Evolutionary conservation across 2,888 invertebrate species (phyloP).

Genomic region (Heliconius sara): DNA sequence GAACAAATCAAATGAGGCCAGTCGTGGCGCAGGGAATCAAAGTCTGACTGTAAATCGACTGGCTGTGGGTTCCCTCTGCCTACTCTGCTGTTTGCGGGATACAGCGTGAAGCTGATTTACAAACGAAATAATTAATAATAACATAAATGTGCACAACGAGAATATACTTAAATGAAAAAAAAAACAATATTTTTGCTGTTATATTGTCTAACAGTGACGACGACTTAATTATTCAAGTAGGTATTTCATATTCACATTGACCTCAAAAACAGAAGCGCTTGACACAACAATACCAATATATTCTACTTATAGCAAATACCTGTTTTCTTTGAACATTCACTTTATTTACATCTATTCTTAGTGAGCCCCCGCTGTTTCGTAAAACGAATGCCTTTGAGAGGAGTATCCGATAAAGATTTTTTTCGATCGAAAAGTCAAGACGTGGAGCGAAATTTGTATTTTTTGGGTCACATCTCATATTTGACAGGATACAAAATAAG

Average conservation of each 20-base stretch:
- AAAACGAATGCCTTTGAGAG: not conserved
- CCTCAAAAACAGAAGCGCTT: constrained; percentile 22
- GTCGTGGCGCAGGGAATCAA: too few relatives aligned
- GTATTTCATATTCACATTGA: constrained; percentile 21
- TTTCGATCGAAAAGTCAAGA: constrained; percentile 4
- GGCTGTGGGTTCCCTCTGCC: too few relatives aligned
- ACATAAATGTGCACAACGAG: too few relatives aligned
- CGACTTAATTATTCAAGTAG: constrained; percentile 3
- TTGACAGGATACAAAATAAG: not conserved
- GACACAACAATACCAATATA: constrained; percentile 15
- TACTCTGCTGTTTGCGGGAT: too few relatives aligned
- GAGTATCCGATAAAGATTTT: not conserved
- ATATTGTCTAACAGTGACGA: too few relatives aligned
- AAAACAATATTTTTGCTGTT: too few relatives aligned
- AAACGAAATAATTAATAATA: too few relatives aligned
- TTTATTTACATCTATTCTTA: constrained; percentile 20
- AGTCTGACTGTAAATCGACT: too few relatives aligned
- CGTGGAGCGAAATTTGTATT: not conserved
- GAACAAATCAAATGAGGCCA: too few relatives aligned
- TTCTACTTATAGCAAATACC: not conserved
- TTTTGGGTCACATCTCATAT: not conserved
- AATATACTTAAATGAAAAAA: too few relatives aligned
- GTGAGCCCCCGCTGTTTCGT: not conserved
- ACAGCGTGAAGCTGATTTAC: too few relatives aligned
- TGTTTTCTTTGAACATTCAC: constrained; percentile 9